Conservation (phyloP, 2,888 invertebrate species). For the Baronia brevicornis region DNA sequence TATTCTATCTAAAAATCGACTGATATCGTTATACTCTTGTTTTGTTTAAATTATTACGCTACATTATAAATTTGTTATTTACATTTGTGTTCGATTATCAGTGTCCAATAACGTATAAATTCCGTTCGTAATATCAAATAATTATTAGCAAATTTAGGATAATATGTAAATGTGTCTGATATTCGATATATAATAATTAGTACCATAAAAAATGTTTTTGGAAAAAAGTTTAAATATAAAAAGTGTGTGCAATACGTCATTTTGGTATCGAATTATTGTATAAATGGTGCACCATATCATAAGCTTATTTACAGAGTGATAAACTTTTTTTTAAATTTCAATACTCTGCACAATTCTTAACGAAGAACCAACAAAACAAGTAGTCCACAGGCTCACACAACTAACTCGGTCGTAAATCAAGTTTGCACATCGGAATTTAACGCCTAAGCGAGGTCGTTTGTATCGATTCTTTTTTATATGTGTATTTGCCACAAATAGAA, state of each 20-base stretch:
- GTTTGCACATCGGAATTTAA: conserved; percentile 17
- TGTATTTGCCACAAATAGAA: conserved; percentile 12
- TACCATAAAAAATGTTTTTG: background rate
- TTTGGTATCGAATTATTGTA: no score
- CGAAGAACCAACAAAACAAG: conserved; percentile 14
- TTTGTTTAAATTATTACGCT: conserved; percentile 1
- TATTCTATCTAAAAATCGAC: conserved; percentile 15
- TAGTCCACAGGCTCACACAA: conserved; percentile 14
- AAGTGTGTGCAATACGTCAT: no score
- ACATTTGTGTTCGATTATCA: conserved; percentile 6
- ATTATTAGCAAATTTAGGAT: conserved; percentile 1
- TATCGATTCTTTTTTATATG: conserved; percentile 11
- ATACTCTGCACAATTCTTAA: no score
- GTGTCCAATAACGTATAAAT: background rate
- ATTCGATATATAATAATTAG: background rate
- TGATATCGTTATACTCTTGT: background rate
- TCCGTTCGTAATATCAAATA: conserved; percentile 3
- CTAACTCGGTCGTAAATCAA: conserved; percentile 16
- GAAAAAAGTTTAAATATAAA: no score
- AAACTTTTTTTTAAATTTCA: background rate
- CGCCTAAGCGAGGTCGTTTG: conserved; percentile 14
- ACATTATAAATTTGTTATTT: conserved; percentile 5
- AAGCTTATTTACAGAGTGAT: conserved; percentile 3
- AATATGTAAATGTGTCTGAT: background rate
- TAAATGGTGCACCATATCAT: no score